Conservation (phyloP, 2,113 vertebrate species). For the Lathamus discolor region DNA sequence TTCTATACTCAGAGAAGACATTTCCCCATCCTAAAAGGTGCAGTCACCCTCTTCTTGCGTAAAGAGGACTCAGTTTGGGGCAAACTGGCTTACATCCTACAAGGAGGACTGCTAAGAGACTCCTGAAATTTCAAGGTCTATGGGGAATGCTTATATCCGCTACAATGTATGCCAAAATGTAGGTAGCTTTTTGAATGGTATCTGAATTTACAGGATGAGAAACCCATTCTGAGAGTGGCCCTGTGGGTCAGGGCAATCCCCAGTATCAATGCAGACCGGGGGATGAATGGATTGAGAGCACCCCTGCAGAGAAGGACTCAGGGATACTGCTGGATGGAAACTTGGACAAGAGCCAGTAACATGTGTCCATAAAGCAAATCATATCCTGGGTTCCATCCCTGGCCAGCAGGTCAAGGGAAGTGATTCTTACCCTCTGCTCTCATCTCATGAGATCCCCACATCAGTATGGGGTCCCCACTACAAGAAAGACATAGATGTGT, state of each 20-base stretch:
- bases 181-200: neutral
- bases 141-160: neutral
- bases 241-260: neutral
- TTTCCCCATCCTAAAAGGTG: neutral
- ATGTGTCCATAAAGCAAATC: neutral
- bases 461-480: no score
- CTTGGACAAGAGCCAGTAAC: neutral
- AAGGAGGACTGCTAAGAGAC: neutral
- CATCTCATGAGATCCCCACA: neutral
- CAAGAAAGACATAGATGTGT: neutral
- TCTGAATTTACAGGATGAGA: neutral
- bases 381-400: accelerated
- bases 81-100: neutral
- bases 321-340: neutral
- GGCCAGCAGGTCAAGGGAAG: accelerated
- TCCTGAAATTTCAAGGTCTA: neutral
- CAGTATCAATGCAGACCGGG: accelerated
- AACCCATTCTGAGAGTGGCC: neutral
- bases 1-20: neutral
- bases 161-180: neutral
- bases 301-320: accelerated
- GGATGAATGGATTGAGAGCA: neutral
- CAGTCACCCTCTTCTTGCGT: neutral
- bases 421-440: neutral
- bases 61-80: neutral